Conservation (phyloP, 2,888 invertebrate species). For the Crocallis elinguaria region DNA sequence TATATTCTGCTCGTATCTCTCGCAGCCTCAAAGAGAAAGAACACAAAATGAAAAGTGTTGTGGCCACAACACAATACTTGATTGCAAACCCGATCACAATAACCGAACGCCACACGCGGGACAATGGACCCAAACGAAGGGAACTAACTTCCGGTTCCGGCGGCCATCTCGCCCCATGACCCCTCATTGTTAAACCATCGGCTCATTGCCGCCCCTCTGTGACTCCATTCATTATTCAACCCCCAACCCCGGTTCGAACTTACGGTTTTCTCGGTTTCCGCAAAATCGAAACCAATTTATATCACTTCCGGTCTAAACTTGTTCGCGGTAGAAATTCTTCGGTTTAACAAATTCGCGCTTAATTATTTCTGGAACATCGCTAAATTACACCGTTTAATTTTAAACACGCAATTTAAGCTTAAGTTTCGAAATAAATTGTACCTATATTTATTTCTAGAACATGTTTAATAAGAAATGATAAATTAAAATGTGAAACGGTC, state of each 20-base stretch:
- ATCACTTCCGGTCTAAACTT: constrained; percentile 21
- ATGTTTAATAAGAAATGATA: constrained; percentile 3
- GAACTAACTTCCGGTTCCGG: constrained; percentile 19
- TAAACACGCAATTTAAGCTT: constrained; percentile 18
- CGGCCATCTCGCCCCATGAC: constrained; percentile 9
- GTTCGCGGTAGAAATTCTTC: not conserved
- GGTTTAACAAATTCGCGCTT: constrained; percentile 15
- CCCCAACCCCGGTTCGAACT: constrained; percentile 3
- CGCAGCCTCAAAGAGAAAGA: too few relatives aligned
- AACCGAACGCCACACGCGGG: not conserved
- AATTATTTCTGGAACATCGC: constrained; percentile 17
- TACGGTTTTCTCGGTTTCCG: constrained; percentile 24
- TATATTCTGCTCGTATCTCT: too few relatives aligned
- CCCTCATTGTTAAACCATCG: constrained; percentile 17
- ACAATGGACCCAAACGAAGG: constrained; percentile 24
- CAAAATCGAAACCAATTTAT: constrained; percentile 28
- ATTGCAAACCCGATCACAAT: constrained; percentile 17
- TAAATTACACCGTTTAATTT: constrained; percentile 20
- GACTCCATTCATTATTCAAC: constrained; percentile 23
- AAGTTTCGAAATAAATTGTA: constrained; percentile 22
- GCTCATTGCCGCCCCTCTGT: constrained; percentile 3
- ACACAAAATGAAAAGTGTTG: constrained; percentile 1
- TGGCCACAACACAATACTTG: constrained; percentile 11
- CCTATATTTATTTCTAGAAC: constrained; percentile 6
- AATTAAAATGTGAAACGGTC: constrained; percentile 13